These are phyloP conservation scores for Leucoraja ocellata DNA, from an alignment of 2,797 vertebrate genomes.

Conservation along the genomic window DNA sequence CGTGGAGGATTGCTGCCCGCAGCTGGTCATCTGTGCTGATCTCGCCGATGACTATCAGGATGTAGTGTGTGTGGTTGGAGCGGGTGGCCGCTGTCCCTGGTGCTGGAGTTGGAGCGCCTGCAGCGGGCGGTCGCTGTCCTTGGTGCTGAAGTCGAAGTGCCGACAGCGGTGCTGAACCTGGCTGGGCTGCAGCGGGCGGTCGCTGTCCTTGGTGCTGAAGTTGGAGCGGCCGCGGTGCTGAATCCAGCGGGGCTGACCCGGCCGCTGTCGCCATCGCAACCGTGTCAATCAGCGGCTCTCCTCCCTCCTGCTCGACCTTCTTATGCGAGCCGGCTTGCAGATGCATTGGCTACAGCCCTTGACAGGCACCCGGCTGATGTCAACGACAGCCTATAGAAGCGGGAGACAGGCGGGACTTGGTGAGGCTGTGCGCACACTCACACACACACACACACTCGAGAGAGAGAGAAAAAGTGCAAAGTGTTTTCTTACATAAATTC, in stretches of 20 bases:
- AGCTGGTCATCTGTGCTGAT: conserved; percentile 69
- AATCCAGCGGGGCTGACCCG: conserved; percentile 52
- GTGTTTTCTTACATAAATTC: neutral
- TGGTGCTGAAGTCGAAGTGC: too few species aligned
- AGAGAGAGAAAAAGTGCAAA: neutral
- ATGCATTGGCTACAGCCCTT: conserved; percentile 58
- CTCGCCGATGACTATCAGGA: conserved; percentile 79
- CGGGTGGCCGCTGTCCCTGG: conserved; percentile 35
- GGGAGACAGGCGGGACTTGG: neutral
- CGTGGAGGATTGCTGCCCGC: conserved; percentile 63
- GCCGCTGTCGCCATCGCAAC: conserved; percentile 78
- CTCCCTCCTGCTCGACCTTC: conserved; percentile 44
- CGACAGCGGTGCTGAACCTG: too few species aligned
- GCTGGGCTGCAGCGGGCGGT: too few species aligned
- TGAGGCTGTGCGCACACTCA: neutral
- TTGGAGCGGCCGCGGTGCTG: conserved; percentile 42
- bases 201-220: conserved; percentile 47
- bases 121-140: too few species aligned
- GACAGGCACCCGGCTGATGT: conserved; percentile 55
- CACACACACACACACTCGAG: neutral
- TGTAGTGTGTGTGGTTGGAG: conserved; percentile 56
- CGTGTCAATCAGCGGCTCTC: neutral
- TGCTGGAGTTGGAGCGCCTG: too few species aligned
- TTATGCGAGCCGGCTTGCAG: conserved; percentile 49
- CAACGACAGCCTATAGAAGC: conserved; percentile 44